Evolutionary conservation across 2,113 vertebrate genomes (phyloP).

Genomic region (Plecotus auritus): DNA sequence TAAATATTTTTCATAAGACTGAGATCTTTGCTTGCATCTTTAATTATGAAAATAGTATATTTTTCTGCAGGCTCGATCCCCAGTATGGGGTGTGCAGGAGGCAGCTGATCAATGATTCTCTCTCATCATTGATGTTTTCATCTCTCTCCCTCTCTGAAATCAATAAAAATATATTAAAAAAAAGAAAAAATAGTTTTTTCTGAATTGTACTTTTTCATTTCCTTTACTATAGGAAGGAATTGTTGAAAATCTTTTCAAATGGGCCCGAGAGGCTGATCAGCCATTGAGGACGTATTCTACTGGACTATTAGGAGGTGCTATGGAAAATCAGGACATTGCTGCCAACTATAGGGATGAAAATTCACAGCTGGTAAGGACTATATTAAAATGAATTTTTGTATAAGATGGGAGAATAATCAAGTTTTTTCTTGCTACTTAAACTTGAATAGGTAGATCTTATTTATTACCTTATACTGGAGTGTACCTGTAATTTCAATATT

Average conservation of each 20-base stretch:
- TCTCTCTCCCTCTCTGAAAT: too few relatives aligned
- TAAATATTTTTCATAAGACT: not conserved
- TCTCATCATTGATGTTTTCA: too few relatives aligned
- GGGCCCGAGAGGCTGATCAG: slow-evolving; percentile 96
- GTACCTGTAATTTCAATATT: not conserved
- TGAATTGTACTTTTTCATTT: slow-evolving; percentile 37
- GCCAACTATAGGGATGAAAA: slow-evolving; percentile 99
- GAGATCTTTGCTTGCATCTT: slow-evolving; percentile 33
- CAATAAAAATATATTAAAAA: too few relatives aligned
- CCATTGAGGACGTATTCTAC: slow-evolving; percentile 95
- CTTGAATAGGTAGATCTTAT: not conserved
- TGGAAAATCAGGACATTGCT: slow-evolving; percentile 99
- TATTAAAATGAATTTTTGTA: not conserved
- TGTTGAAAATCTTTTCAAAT: slow-evolving; percentile 97
- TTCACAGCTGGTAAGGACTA: slow-evolving; percentile 89
- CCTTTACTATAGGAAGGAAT: slow-evolving; percentile 92
- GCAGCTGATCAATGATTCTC: too few relatives aligned
- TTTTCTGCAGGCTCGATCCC: not conserved
- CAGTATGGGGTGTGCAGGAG: too few relatives aligned
- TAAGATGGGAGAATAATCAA: not conserved
- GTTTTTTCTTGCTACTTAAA: slow-evolving; percentile 14
- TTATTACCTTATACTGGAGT: not conserved
- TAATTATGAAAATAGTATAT: slow-evolving; percentile 16
- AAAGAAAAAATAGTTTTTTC: not conserved
- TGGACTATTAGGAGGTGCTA: slow-evolving; percentile 95